Percentiles rank a stretch among this genome's conserved stretches.
phyloP scores from a whole-genome alignment of 1,140 invertebrate genomes.

The Ips nitidus region DNA sequence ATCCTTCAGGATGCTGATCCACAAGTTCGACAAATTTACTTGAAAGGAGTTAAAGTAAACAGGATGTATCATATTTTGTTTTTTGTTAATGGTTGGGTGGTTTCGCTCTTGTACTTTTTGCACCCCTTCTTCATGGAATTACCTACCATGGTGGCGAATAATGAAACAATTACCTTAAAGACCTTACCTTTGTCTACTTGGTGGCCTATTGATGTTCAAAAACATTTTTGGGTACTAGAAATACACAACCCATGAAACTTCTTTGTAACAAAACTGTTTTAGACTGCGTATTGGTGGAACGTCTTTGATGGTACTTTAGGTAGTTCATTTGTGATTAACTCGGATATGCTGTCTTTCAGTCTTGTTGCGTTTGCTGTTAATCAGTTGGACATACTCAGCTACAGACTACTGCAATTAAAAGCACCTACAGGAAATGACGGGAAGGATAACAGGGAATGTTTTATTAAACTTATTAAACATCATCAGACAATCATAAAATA shows the following conservation, averaged over 20 bases:
- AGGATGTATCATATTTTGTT: slow-evolving; percentile 20
- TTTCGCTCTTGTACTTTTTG: slow-evolving; percentile 25
- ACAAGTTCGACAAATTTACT: slow-evolving; percentile 19
- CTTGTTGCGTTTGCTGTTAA: slow-evolving; percentile 26
- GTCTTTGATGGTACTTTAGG: slow-evolving; percentile 29
- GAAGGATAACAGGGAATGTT: neutral
- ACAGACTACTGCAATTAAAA: slow-evolving; percentile 18
- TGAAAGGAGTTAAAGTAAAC: slow-evolving; percentile 3
- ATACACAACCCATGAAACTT: neutral
- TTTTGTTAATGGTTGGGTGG: slow-evolving; percentile 29
- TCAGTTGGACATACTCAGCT: slow-evolving; percentile 21
- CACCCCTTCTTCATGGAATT: slow-evolving; percentile 33
- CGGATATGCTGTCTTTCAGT: slow-evolving; percentile 32
- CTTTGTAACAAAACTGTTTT: slow-evolving; percentile 9
- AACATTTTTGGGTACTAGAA: slow-evolving; percentile 28
- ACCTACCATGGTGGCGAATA: slow-evolving; percentile 13
- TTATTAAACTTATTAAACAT: slow-evolving; percentile 19
- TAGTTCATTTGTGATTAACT: slow-evolving; percentile 26
- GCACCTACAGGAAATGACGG: too few relatives aligned
- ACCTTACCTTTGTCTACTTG: slow-evolving; percentile 29
- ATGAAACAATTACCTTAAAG: slow-evolving; percentile 22
- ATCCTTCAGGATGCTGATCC: slow-evolving; percentile 21
- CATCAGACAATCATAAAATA: slow-evolving; percentile 31
- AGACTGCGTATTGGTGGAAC: slow-evolving; percentile 32
- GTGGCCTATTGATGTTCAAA: slow-evolving; percentile 32